Base-by-base conservation (phyloP, 2,888 invertebrate genomes). In the Dugesia japonica region DNA sequence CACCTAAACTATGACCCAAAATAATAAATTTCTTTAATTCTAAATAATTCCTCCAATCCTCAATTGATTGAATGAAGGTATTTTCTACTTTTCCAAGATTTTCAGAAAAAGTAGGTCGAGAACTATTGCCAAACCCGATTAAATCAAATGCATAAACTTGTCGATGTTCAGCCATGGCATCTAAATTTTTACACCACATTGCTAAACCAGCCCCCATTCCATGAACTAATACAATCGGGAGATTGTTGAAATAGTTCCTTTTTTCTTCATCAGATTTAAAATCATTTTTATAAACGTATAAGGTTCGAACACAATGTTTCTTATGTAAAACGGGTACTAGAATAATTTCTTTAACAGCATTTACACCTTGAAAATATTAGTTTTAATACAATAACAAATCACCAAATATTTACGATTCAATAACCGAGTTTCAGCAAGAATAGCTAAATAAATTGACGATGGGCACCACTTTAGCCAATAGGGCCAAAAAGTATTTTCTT, bases 181-280 rank as follows among this genome's bases (percentile, higher is more conserved):
- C 93, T 17, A 94, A 86, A 85, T 95, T 97, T 80, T 92, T 88
- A 79, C 91, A 90, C 94, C 95, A 97, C 72, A 95, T 86, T 0
- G 91, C 95, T 26, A 93, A 89, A 0, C 95, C 97, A 0, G 94
- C 90, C 13, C 91, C 95, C 83, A 97, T 88, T 0, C 97, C 97
- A 84, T 97, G 97, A 20, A 97, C 85, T 81, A 98, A 84, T 31
- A 97, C 91, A 38, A 97, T 85, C 0, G 97, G 95, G 0, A 80
- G 79, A 79, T 33, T 72, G n/a, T 31, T 26, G 17, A 56, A 56
- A 23, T 56, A 56, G 7, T 9, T 56, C 23, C 7, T 4, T 23
- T 23, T n/a, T 20, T 56, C 56, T 20, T 56, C 23, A 4, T 56
- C 56, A n/a, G 56, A 56, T 23, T n/a, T 20, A 23, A 56, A 56